Conservation (phyloP, 2,888 invertebrate species). For the Microchrysa polita region DNA sequence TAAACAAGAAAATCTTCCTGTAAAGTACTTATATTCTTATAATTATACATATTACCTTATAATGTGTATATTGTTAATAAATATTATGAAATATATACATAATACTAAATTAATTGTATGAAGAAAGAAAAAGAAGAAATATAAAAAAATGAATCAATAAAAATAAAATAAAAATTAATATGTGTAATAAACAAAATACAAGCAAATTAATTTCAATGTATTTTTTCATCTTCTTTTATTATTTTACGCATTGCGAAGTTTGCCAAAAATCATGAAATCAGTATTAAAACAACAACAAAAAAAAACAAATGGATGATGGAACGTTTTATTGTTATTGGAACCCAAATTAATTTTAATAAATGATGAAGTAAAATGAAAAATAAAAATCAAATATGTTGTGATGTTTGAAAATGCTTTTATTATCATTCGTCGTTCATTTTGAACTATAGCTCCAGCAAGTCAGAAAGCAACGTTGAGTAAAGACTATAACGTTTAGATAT, state of each 20-base stretch:
- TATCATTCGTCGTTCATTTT: not conserved
- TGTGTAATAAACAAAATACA: constrained; percentile 29
- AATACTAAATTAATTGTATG: constrained; percentile 31
- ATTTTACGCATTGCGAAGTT: not conserved
- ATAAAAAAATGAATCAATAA: no score
- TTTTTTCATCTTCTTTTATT: constrained; percentile 16
- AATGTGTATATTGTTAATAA: constrained; percentile 42
- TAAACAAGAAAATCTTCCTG: constrained; percentile 1
- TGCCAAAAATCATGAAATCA: constrained; percentile 6
- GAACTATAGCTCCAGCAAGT: no score
- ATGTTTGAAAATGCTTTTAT: constrained; percentile 1
- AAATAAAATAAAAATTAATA: constrained; percentile 34
- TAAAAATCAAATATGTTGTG: not conserved
- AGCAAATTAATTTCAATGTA: constrained; percentile 39
- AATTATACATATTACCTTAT: constrained; percentile 22
- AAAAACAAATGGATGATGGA: constrained; percentile 16
- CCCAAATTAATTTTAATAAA: constrained; percentile 37
- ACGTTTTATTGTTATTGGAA: constrained; percentile 34
- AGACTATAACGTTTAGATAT: no score
- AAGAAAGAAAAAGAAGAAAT: constrained; percentile 8
- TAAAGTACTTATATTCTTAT: not conserved
- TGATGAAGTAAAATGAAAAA: constrained; percentile 27
- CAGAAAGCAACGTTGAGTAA: no score
- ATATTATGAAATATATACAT: constrained; percentile 40
- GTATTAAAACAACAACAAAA: constrained; percentile 3